Evolutionary conservation across 2,797 vertebrate genomes (phyloP).

Genomic region (Pangasius krempfi): DNA sequence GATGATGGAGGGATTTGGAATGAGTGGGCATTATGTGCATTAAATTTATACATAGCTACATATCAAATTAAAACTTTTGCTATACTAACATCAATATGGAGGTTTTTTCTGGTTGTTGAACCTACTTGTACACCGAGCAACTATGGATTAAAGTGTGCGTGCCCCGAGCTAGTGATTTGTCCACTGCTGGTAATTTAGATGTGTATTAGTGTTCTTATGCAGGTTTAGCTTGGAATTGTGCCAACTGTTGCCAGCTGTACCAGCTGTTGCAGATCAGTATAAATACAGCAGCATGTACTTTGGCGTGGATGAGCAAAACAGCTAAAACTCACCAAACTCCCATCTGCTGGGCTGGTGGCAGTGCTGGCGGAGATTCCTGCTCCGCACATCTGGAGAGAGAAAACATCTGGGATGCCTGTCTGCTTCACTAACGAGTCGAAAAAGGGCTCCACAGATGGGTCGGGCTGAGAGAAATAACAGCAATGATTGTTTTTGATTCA

Average conservation of each 20-base stretch:
- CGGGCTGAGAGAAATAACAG: slow-evolving; percentile 77
- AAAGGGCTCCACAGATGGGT: slow-evolving; percentile 91
- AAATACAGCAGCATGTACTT: not conserved
- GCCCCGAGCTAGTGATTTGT: not conserved
- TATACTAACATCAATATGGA: no score
- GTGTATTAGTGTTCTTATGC: not conserved
- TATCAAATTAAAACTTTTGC: not conserved
- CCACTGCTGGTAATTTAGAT: not conserved
- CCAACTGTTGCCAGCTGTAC: not conserved
- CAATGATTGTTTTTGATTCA: not conserved
- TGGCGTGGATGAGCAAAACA: slow-evolving; percentile 24
- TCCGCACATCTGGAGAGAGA: slow-evolving; percentile 98
- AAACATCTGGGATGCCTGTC: slow-evolving; percentile 85
- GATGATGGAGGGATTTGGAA: not conserved
- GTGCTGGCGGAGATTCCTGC: slow-evolving; percentile 80
- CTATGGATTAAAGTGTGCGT: not conserved
- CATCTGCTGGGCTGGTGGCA: slow-evolving; percentile 77
- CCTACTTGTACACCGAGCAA: not conserved
- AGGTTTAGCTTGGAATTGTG: not conserved
- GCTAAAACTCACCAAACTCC: slow-evolving; percentile 88
- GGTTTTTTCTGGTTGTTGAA: not conserved
- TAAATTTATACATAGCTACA: not conserved
- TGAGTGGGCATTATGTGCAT: no score
- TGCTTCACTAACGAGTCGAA: slow-evolving; percentile 90
- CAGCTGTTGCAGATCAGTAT: slow-evolving; percentile 1